Conservation (phyloP, 2,797 vertebrate species). For the Astyanax mexicanus region DNA sequence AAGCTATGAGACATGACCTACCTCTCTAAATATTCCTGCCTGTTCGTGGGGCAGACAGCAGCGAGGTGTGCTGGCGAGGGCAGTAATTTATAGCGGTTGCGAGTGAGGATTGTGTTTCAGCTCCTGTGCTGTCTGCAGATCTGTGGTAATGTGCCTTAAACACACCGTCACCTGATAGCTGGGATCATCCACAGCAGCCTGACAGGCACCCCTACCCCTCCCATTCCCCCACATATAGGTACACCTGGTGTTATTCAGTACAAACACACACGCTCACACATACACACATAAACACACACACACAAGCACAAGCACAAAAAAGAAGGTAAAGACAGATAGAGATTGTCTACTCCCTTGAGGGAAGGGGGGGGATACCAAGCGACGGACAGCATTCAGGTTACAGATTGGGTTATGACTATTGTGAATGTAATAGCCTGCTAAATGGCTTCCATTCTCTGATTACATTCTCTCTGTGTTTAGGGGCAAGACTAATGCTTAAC, state of each 20-base stretch:
- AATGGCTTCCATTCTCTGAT: conserved; percentile 59
- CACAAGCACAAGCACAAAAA: conserved; percentile 43
- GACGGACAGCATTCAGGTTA: conserved; percentile 48
- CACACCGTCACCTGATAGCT: conserved; percentile 64
- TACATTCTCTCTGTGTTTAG: conserved; percentile 46
- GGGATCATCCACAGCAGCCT: conserved; percentile 66
- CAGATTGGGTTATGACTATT: conserved; percentile 57
- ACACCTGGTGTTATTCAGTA: conserved; percentile 63
- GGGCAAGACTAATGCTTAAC: conserved; percentile 55
- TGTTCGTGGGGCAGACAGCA: conserved; percentile 46
- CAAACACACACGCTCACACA: conserved; percentile 34
- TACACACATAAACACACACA: conserved; percentile 46
- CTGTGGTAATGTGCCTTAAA: conserved; percentile 72
- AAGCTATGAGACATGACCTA: conserved; percentile 57
- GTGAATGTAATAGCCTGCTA: conserved; percentile 55
- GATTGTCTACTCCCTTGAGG: conserved; percentile 48
- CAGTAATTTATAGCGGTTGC: conserved; percentile 69
- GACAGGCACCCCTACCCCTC: conserved; percentile 59
- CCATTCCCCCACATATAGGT: conserved; percentile 47
- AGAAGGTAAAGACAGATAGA: conserved; percentile 35
- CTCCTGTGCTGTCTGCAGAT: conserved; percentile 64
- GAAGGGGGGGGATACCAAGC: conserved; percentile 40
- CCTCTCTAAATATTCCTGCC: conserved; percentile 61
- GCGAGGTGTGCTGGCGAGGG: conserved; percentile 54
- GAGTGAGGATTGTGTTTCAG: conserved; percentile 68